Percentiles rank a stretch among this genome's conserved stretches.
phyloP scores from a whole-genome alignment of 2,888 invertebrate species.

The Ochropleura plecta region DNA sequence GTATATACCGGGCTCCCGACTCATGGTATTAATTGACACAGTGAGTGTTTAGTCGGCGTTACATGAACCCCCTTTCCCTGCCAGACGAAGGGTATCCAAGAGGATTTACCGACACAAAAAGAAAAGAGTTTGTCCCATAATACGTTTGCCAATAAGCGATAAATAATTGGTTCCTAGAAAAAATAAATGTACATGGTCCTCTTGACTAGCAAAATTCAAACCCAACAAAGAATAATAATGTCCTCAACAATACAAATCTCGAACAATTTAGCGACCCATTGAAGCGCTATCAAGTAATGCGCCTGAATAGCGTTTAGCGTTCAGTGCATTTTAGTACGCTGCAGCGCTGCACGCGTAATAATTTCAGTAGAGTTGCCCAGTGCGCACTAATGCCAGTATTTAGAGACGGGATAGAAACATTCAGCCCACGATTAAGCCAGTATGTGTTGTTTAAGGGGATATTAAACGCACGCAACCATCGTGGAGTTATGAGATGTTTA shows the following conservation, averaged over 20 bases:
- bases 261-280: constrained; percentile 14
- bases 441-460: constrained; percentile 20
- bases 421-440: constrained; percentile 42
- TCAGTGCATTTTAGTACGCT: constrained; percentile 42
- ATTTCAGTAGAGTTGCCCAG: constrained; percentile 39
- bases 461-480: constrained; percentile 10
- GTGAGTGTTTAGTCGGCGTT: too few species aligned
- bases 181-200: too few species aligned
- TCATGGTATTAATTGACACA: too few species aligned
- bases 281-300: constrained; percentile 32
- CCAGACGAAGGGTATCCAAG: too few species aligned
- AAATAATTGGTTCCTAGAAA: too few species aligned
- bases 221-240: constrained; percentile 16
- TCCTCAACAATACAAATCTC: constrained; percentile 17
- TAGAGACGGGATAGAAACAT: constrained; percentile 53
- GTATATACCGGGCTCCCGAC: too few species aligned
- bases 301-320: constrained; percentile 37
- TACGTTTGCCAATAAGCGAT: too few species aligned
- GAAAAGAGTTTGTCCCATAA: too few species aligned
- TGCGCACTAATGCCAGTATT: constrained; percentile 52
- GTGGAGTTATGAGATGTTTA: not conserved
- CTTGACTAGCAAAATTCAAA: not conserved
- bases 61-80: too few species aligned
- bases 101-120: too few species aligned
- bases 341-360: constrained; percentile 33